A percentile compares a stretch with the other conserved stretches of the same genome.
These are phyloP conservation scores for Crocuta crocuta DNA, from an alignment of 2,113 vertebrate species.

Conservation along the genomic window DNA sequence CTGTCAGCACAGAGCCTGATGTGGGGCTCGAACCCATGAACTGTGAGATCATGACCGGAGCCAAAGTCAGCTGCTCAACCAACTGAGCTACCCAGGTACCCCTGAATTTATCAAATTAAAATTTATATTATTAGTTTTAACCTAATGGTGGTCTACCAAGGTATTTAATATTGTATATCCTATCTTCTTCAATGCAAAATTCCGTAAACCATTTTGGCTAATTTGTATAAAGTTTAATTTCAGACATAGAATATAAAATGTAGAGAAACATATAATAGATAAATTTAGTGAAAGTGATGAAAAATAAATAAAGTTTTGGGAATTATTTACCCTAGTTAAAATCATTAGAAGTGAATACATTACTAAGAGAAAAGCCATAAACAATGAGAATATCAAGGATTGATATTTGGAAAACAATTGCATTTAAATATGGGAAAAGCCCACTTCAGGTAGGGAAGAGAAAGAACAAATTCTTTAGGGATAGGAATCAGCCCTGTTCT, in stretches of 20 bases:
- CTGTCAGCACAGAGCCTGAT: no score
- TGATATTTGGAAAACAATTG: neutral
- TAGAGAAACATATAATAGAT: neutral
- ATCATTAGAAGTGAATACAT: neutral
- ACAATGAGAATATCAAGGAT: neutral
- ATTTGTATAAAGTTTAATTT: neutral
- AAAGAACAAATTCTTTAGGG: neutral
- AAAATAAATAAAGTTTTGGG: neutral
- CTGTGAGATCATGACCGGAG: no score
- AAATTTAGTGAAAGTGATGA: neutral
- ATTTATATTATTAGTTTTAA: neutral
- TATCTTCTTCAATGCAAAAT: neutral
- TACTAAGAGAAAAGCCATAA: neutral
- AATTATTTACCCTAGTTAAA: neutral
- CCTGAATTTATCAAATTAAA: neutral
- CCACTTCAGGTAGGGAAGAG: neutral
- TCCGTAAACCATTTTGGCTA: neutral
- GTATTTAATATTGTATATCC: neutral
- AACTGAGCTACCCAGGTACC: no score
- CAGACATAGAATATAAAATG: neutral
- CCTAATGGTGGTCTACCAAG: neutral
- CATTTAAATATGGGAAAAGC: neutral
- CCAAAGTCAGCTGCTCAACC: no score
- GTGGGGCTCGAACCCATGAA: no score
- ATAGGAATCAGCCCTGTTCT: neutral